phyloP scores from a whole-genome alignment of 2,888 invertebrate species.

The Arctia plantaginis region DNA sequence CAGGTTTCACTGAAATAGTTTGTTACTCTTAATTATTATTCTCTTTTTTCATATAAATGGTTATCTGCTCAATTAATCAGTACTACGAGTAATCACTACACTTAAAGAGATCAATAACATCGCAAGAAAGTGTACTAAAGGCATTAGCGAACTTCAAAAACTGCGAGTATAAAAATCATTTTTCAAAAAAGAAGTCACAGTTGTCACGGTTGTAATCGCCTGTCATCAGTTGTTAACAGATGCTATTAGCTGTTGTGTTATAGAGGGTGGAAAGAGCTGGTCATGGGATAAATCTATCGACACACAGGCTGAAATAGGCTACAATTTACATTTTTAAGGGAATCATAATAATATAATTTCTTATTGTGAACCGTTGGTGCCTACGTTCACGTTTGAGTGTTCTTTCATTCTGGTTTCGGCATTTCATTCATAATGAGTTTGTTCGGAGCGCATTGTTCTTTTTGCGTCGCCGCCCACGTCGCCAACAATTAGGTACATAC shows the following conservation, averaged over 20 bases:
- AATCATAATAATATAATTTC: neutral
- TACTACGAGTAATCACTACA: neutral
- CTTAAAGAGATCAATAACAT: neutral
- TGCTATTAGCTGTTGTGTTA: neutral
- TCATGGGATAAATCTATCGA: neutral
- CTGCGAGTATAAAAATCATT: neutral
- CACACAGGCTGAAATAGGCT: neutral
- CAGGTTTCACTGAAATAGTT: neutral
- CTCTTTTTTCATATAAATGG: neutral
- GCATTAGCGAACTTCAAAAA: neutral
- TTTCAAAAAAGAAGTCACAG: slow-evolving; percentile 9
- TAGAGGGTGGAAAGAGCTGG: slow-evolving; percentile 2
- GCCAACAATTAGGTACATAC: slow-evolving; percentile 4
- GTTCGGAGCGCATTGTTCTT: neutral
- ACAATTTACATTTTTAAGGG: neutral
- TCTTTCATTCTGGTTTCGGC: neutral
- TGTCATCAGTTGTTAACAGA: neutral
- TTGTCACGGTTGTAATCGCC: slow-evolving; percentile 4
- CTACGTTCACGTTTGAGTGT: neutral
- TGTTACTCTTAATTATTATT: neutral
- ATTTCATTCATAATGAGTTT: slow-evolving; percentile 17
- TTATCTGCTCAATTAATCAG: neutral
- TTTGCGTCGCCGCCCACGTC: slow-evolving; percentile 13
- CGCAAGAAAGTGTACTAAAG: neutral
- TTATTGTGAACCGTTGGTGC: neutral